phyloP scores from a whole-genome alignment of 1,140 invertebrate species.

The Drosophila funebris region DNA sequence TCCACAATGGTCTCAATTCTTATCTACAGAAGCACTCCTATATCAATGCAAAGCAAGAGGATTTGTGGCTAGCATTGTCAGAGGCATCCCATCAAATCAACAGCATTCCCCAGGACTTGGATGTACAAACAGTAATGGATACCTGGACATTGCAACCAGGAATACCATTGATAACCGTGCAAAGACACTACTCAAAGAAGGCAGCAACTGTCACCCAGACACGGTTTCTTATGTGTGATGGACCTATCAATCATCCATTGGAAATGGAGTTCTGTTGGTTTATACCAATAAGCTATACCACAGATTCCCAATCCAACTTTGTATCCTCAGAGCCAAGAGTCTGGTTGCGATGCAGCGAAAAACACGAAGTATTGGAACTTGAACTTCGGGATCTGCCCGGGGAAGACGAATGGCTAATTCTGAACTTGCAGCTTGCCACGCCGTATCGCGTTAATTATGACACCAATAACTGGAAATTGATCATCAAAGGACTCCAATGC shows the following conservation, averaged over 20 bases:
- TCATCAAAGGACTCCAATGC: conserved; percentile 85
- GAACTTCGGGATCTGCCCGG: conserved; percentile 45
- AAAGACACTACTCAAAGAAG: conserved; percentile 85
- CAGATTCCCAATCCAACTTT: conserved; percentile 86
- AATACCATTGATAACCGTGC: conserved; percentile 90
- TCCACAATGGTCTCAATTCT: conserved; percentile 87
- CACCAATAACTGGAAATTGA: conserved; percentile 87
- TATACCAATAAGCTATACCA: conserved; percentile 87
- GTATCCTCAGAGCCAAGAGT: conserved; percentile 85
- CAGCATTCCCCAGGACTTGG: conserved; percentile 84
- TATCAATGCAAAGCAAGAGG: conserved; percentile 90
- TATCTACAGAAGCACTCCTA: conserved; percentile 87
- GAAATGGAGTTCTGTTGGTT: conserved; percentile 83
- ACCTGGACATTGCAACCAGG: conserved; percentile 92
- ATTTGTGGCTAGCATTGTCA: conserved; percentile 91
- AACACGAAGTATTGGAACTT: conserved; percentile 24
- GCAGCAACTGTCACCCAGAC: conserved; percentile 84
- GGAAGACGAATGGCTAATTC: conserved; percentile 86
- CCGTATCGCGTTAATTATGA: conserved; percentile 92
- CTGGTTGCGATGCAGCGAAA: conserved; percentile 85
- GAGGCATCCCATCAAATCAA: conserved; percentile 84
- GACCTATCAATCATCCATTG: background rate
- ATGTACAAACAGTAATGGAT: conserved; percentile 89
- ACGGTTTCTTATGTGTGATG: conserved; percentile 75
- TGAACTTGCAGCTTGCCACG: conserved; percentile 86